phyloP scores from a whole-genome alignment of 2,113 vertebrate genomes.

The Emydura subglobosa region DNA sequence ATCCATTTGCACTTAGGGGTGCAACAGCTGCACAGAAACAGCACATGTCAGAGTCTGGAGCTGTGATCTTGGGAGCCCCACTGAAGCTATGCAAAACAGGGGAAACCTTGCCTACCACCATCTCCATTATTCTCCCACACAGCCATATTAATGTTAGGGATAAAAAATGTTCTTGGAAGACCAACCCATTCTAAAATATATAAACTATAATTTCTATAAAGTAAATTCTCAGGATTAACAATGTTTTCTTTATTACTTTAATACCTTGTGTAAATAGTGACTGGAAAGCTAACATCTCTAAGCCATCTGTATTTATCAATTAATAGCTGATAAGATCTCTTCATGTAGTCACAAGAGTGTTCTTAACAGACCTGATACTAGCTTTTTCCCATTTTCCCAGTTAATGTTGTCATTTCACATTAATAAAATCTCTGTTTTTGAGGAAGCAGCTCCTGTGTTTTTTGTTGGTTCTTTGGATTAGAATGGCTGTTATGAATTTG shows the following conservation, averaged over 20 bases:
- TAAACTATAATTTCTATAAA: background rate
- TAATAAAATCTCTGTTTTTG: constrained; percentile 5
- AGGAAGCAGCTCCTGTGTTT: constrained; percentile 49
- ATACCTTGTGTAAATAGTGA: background rate
- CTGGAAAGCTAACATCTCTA: background rate
- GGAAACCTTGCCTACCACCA: background rate
- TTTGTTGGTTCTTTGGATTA: constrained; percentile 67
- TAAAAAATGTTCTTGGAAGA: background rate
- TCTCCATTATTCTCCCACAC: background rate
- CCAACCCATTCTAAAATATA: background rate
- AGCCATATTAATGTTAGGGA: background rate
- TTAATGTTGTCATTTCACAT: constrained; percentile 46
- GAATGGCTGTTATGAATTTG: constrained; percentile 77
- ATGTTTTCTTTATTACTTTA: background rate
- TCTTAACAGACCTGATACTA: constrained; percentile 4
- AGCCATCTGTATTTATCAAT: constrained; percentile 43
- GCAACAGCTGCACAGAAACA: background rate
- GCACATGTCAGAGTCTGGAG: background rate
- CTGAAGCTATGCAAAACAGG: too few species aligned
- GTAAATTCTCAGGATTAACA: background rate
- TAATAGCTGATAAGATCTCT: background rate
- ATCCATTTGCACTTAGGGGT: too few species aligned
- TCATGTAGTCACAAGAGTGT: background rate
- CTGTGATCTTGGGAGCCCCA: background rate
- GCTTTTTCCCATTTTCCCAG: background rate